A percentile compares a stretch with the other conserved stretches of the same genome.
These are phyloP conservation scores for Monoplex corrugatus DNA, from an alignment of 2,888 invertebrate genomes.

Conservation along the genomic window DNA sequence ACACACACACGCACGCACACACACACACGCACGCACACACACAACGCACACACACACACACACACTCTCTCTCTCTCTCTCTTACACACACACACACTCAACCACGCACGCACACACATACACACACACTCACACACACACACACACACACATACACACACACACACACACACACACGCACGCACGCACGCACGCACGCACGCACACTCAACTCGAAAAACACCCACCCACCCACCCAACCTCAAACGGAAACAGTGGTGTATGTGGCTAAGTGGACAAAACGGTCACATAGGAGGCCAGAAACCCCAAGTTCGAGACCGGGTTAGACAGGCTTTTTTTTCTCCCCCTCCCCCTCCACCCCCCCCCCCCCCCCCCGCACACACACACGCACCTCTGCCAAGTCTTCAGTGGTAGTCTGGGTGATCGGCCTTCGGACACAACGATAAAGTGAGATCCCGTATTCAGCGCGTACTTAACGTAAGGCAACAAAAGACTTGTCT, in stretches of 20 bases:
- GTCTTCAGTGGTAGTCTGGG: too few species aligned
- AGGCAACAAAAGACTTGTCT: too few species aligned
- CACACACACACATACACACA: slow-evolving; percentile 1
- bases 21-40: slow-evolving; percentile 11
- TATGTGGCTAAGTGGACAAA: too few species aligned
- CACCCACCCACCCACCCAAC: neutral
- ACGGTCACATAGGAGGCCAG: too few species aligned
- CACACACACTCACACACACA: neutral
- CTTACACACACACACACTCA: neutral
- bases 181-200: slow-evolving; percentile 11
- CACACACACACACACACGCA: slow-evolving; percentile 19
- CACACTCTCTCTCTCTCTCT: neutral
- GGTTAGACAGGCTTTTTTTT: too few species aligned
- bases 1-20: slow-evolving; percentile 12
- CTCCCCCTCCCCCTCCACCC: neutral
- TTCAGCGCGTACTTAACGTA: too few species aligned
- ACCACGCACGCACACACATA: slow-evolving; percentile 15
- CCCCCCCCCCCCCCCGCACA: neutral
- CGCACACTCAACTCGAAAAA: neutral
- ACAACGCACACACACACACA: slow-evolving; percentile 7
- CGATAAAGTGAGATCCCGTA: too few species aligned
- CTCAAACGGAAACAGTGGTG: too few species aligned
- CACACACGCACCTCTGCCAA: slow-evolving; percentile 13
- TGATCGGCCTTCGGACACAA: too few species aligned
- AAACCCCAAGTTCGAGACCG: too few species aligned